Evolutionary conservation across 2,113 vertebrate genomes (phyloP).

Genomic region (Panthera leo): DNA sequence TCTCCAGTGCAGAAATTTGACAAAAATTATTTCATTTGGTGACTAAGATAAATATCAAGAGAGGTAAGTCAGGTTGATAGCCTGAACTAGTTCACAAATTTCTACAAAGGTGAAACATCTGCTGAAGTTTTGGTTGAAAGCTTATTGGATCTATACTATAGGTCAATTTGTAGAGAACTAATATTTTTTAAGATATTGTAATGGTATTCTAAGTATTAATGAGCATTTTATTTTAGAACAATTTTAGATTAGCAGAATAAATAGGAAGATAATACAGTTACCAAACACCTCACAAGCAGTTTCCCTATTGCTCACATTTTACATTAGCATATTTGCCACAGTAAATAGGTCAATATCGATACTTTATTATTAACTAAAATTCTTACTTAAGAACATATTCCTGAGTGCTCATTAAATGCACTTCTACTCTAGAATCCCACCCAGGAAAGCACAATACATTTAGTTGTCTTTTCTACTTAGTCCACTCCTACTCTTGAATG

Average conservation of each 20-base stretch:
- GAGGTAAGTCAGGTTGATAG: neutral
- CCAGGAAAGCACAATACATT: neutral
- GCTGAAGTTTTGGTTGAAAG: neutral
- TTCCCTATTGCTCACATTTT: neutral
- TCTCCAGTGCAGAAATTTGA: neutral
- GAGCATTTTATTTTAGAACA: neutral
- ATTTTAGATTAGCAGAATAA: neutral
- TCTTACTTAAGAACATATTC: neutral
- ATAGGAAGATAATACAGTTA: neutral
- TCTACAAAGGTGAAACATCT: neutral
- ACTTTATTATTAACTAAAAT: neutral
- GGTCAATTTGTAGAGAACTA: neutral
- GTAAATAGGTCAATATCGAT: neutral
- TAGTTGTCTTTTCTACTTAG: neutral
- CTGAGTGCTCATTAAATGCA: neutral
- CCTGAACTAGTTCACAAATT: neutral
- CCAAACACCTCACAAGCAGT: neutral
- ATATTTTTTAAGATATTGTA: neutral
- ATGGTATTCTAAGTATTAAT: neutral
- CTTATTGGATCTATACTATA: neutral
- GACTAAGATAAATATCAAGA: neutral
- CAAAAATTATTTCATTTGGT: neutral
- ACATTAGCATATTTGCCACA: neutral
- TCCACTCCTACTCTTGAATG: neutral
- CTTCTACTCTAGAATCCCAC: neutral